Percentiles rank a stretch among this genome's conserved stretches.
Conservation (phyloP, 1,140 invertebrate genomes). For the Drosophila triauraria region DNA sequence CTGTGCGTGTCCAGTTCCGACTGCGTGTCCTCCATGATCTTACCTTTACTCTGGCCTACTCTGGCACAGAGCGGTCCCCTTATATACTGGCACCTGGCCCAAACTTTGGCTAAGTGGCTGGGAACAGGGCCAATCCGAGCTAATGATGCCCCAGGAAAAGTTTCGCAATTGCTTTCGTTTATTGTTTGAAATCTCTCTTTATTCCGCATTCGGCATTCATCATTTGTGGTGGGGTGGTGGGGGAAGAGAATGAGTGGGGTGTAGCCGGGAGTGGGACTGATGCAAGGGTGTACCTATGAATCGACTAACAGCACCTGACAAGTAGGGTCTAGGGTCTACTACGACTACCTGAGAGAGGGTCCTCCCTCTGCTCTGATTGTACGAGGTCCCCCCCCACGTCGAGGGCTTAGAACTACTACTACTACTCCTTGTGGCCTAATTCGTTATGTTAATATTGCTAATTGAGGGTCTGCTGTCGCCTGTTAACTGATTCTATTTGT, state of each 20-base stretch:
- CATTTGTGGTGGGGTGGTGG: neutral
- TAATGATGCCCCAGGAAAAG: constrained; percentile 23
- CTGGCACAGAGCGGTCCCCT: neutral
- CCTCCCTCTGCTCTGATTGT: constrained; percentile 4
- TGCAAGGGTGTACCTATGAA: neutral
- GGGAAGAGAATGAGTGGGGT: neutral
- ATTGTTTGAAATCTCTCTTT: constrained; percentile 33
- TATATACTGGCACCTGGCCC: constrained; percentile 1
- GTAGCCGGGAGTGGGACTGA: neutral
- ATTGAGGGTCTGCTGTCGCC: constrained; percentile 13
- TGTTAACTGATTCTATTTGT: constrained; percentile 30
- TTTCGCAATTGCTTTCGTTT: neutral
- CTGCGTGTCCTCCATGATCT: neutral
- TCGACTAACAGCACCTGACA: constrained; percentile 27
- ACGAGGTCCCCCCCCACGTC: neutral
- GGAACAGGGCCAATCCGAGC: constrained; percentile 13
- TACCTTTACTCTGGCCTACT: too few relatives aligned
- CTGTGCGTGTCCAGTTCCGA: constrained; percentile 50
- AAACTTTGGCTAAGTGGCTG: constrained; percentile 36
- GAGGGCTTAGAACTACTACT: constrained; percentile 9
- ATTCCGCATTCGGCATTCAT: constrained; percentile 28
- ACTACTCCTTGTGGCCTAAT: neutral
- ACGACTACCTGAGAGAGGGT: constrained; percentile 14
- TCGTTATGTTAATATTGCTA: constrained; percentile 12
- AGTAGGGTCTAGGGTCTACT: constrained; percentile 12